Conservation (phyloP, 2,113 vertebrate genomes). For the Tupaia chinensis region DNA sequence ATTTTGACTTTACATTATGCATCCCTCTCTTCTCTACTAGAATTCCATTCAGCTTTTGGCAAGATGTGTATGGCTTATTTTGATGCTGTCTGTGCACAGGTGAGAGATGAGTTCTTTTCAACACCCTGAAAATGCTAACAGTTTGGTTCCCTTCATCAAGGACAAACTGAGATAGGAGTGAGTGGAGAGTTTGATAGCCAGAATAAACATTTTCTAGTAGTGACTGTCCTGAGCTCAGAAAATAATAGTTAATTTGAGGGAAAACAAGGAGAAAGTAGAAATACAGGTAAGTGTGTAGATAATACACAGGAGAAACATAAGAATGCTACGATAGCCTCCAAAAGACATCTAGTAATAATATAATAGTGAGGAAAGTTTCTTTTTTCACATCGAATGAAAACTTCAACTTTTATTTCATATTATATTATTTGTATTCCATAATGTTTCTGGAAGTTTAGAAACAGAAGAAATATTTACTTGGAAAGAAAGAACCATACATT, state of each 20-base stretch:
- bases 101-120: not conserved
- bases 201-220: not conserved
- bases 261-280: not conserved
- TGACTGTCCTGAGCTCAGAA: not conserved
- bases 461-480: not conserved
- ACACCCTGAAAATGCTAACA: not conserved
- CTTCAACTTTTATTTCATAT: not conserved
- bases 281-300: not conserved
- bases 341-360: not conserved
- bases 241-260: not conserved
- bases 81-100: not conserved
- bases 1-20: not conserved
- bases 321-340: too few species aligned
- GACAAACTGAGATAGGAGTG: not conserved
- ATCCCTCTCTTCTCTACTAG: too few species aligned
- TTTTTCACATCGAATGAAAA: not conserved
- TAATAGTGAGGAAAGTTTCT: not conserved
- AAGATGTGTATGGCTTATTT: not conserved
- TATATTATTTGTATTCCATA: not conserved
- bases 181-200: not conserved
- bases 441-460: not conserved
- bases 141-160: not conserved
- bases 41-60: not conserved
- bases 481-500: not conserved
- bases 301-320: not conserved